A percentile compares a stretch with the other conserved stretches of the same genome.
Evolutionary conservation across 2,888 invertebrate species (phyloP).

Genomic region (Tortricodes alternella): DNA sequence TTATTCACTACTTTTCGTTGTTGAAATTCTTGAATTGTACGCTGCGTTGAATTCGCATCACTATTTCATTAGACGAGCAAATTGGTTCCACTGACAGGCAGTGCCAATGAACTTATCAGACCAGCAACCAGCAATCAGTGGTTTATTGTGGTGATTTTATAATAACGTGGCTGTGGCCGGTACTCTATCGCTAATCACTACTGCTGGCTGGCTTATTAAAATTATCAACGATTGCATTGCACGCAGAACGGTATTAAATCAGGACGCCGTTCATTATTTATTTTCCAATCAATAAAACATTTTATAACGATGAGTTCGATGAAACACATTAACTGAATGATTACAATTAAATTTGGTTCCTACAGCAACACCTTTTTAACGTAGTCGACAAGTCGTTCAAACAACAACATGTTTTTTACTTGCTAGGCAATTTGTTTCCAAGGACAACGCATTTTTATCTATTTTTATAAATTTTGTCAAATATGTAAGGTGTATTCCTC

Average conservation of each 20-base stretch:
- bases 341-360: too few relatives aligned
- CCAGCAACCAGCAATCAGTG: slow-evolving; percentile 49
- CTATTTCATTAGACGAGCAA: slow-evolving; percentile 40
- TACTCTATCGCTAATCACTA: slow-evolving; percentile 14
- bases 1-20: neutral
- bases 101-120: slow-evolving; percentile 64
- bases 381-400: too few relatives aligned
- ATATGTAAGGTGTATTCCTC: neutral
- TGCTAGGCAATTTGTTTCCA: too few relatives aligned
- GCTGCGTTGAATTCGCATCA: slow-evolving; percentile 32
- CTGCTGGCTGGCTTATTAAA: slow-evolving; percentile 20
- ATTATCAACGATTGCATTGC: slow-evolving; percentile 22
- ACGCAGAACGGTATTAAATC: slow-evolving; percentile 5
- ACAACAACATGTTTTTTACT: too few relatives aligned
- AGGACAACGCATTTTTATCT: too few relatives aligned
- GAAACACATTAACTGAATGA: too few relatives aligned
- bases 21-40: slow-evolving; percentile 30
- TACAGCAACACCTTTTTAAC: too few relatives aligned
- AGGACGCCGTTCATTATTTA: neutral
- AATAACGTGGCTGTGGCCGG: slow-evolving; percentile 27
- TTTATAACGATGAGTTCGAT: too few relatives aligned
- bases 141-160: slow-evolving; percentile 31
- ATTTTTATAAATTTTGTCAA: too few relatives aligned
- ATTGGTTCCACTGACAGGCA: slow-evolving; percentile 29
- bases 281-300: neutral